A percentile compares a stretch with the other conserved stretches of the same genome.
These are phyloP conservation scores for Crematogaster levior DNA, from an alignment of 2,888 invertebrate genomes.

Conservation along the genomic window DNA sequence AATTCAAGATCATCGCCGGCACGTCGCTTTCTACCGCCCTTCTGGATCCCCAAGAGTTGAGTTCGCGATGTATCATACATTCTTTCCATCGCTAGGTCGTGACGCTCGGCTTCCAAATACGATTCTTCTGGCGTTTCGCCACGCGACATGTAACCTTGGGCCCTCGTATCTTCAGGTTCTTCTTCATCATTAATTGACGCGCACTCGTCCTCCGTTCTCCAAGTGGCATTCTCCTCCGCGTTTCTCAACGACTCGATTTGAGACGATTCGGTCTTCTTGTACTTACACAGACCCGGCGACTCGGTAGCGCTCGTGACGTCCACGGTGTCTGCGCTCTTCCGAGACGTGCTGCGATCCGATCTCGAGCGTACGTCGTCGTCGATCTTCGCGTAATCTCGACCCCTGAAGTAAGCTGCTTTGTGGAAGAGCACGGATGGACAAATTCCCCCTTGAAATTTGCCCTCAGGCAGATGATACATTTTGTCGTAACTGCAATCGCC, in stretches of 20 bases:
- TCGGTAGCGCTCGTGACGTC: slow-evolving; percentile 5
- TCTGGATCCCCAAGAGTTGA: not conserved
- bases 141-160: not conserved
- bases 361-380: slow-evolving; percentile 26
- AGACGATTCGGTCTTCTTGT: not conserved
- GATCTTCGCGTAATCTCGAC: slow-evolving; percentile 24
- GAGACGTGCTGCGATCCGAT: slow-evolving; percentile 25
- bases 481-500: not conserved
- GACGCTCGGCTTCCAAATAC: not conserved
- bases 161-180: not conserved
- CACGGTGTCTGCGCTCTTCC: not conserved
- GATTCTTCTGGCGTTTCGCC: not conserved
- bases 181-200: slow-evolving; percentile 31
- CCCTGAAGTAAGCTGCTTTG: not conserved
- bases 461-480: not conserved
- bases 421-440: not conserved
- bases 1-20: not conserved
- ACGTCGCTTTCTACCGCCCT: not conserved
- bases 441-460: not conserved
- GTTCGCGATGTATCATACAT: not conserved
- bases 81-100: not conserved
- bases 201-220: slow-evolving; percentile 39
- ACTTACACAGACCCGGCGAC: not conserved
- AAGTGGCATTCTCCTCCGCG: not conserved
- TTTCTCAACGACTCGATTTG: not conserved